Conservation (phyloP, 2,797 vertebrate species). For the Xenops minutus region DNA sequence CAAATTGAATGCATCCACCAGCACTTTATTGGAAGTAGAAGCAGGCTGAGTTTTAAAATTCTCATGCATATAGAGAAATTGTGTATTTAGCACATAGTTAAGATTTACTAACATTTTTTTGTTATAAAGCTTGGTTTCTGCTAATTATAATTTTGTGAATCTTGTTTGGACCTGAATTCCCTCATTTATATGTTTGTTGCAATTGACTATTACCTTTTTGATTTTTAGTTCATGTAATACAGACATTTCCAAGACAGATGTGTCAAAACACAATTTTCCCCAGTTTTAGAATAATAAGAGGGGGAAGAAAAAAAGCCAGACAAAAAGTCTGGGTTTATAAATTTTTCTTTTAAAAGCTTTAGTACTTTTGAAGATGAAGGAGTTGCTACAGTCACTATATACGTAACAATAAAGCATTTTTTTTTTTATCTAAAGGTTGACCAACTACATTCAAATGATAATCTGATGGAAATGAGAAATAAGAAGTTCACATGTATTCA, state of each 20-base stretch:
- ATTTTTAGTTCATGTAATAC: background rate
- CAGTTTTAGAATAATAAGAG: background rate
- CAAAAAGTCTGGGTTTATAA: background rate
- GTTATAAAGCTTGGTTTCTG: background rate
- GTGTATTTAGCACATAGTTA: background rate
- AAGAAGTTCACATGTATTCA: background rate
- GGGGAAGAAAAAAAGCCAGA: rapidly evolving
- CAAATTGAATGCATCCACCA: background rate
- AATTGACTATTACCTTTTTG: background rate
- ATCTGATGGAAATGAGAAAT: background rate
- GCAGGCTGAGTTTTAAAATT: background rate
- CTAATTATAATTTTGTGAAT: background rate
- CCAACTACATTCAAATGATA: background rate
- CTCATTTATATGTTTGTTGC: background rate
- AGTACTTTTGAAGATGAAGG: background rate
- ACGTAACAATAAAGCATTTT: rapidly evolving
- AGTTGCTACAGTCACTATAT: background rate
- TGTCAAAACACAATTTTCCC: background rate
- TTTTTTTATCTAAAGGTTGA: rapidly evolving
- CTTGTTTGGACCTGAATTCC: background rate
- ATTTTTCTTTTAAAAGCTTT: background rate
- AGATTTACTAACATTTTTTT: background rate
- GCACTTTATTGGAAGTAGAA: background rate
- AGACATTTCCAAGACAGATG: background rate
- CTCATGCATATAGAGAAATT: background rate